phyloP scores from a whole-genome alignment of 2,113 vertebrate genomes.

The Rhinolophus ferrumequinum region DNA sequence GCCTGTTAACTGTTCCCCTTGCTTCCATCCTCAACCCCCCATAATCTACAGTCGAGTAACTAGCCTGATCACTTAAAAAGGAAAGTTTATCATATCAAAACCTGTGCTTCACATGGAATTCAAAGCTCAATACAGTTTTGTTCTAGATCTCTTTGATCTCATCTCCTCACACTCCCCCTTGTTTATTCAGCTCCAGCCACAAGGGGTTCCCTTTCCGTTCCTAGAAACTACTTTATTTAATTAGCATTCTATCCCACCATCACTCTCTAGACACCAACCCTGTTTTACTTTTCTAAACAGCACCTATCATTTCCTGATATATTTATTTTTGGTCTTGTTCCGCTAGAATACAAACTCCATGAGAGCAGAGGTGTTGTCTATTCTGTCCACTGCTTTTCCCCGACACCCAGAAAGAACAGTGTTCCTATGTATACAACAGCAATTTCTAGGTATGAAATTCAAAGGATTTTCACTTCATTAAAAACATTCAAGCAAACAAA shows the following conservation, averaged over 20 bases:
- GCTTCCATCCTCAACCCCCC: not conserved
- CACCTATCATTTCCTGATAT: not conserved
- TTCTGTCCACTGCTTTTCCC: not conserved
- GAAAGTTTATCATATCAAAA: not conserved
- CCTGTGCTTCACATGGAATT: not conserved
- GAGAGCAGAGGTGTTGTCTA: not conserved
- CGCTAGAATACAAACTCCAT: not conserved
- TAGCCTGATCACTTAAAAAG: constrained; percentile 28
- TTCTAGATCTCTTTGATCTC: not conserved
- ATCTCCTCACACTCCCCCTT: not conserved
- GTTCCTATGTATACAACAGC: not conserved
- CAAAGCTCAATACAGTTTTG: not conserved
- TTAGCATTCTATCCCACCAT: not conserved
- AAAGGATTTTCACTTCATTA: not conserved
- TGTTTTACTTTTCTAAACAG: constrained; percentile 8
- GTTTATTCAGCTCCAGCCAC: not conserved
- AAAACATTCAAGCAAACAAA: constrained; percentile 26
- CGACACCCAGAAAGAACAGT: not conserved
- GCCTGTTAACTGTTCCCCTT: not conserved
- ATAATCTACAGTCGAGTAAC: not conserved
- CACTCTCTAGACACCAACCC: not conserved
- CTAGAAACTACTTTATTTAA: not conserved
- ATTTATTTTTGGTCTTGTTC: not conserved
- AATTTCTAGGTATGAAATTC: constrained; percentile 8
- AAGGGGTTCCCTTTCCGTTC: not conserved